Evolutionary conservation across 2,888 invertebrate species (phyloP).

Genomic region (Rutpela maculata): DNA sequence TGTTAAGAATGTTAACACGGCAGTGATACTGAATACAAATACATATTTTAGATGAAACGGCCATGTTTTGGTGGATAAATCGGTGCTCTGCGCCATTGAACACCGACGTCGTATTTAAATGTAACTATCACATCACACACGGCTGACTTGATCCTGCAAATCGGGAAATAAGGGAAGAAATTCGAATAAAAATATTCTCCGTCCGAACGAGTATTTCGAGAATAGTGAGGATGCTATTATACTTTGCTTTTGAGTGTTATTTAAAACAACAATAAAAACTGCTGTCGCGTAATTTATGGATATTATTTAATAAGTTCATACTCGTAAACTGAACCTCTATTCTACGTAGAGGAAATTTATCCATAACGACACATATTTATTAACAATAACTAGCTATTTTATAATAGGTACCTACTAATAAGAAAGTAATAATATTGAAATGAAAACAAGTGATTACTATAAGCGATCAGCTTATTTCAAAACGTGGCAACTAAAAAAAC

Average conservation of each 20-base stretch:
- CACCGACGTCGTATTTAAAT: constrained; percentile 67
- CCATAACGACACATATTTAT: too few relatives aligned
- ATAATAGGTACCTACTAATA: too few relatives aligned
- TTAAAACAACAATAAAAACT: not conserved
- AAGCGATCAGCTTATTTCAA: too few relatives aligned
- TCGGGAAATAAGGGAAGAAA: constrained; percentile 26
- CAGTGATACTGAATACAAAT: constrained; percentile 71
- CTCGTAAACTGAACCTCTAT: too few relatives aligned
- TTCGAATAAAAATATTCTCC: constrained; percentile 23
- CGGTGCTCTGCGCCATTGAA: constrained; percentile 66
- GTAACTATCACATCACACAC: constrained; percentile 68
- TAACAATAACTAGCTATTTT: too few relatives aligned
- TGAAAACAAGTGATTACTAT: too few relatives aligned
- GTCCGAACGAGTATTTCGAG: constrained; percentile 1
- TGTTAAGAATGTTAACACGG: constrained; percentile 66
- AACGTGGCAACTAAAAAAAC: too few relatives aligned
- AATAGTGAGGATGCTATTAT: not conserved
- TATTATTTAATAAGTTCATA: too few relatives aligned
- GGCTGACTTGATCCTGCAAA: constrained; percentile 56
- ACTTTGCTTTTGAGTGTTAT: not conserved
- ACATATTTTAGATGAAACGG: constrained; percentile 66
- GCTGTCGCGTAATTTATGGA: not conserved
- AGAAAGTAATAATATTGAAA: too few relatives aligned
- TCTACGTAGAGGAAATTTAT: too few relatives aligned
- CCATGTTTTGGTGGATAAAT: constrained; percentile 66